A percentile compares a stretch with the other conserved stretches of the same genome.
These are phyloP conservation scores for Hafferia zeledoni DNA, from an alignment of 2,797 vertebrate species.

Conservation along the genomic window DNA sequence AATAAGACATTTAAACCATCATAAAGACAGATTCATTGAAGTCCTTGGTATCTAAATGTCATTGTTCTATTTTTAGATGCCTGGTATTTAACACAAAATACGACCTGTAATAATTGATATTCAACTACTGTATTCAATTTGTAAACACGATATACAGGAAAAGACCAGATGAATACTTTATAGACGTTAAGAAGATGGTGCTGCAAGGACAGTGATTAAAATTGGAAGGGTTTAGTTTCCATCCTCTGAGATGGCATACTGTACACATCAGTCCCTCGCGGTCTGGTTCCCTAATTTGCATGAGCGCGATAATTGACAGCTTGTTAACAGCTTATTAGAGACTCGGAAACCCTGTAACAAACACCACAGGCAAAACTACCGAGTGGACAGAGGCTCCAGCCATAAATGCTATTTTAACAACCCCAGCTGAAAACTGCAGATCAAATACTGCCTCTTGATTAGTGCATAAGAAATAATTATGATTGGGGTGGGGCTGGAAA, in stretches of 20 bases:
- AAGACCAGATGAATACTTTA: conserved; percentile 25
- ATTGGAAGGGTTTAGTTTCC: conserved; percentile 46
- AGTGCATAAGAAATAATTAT: not conserved
- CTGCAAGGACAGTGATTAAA: conserved; percentile 58
- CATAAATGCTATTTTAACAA: conserved; percentile 36
- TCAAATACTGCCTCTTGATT: conserved; percentile 1
- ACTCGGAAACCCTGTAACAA: conserved; percentile 65
- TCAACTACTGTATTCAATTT: conserved; percentile 61
- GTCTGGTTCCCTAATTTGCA: conserved; percentile 69
- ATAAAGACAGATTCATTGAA: conserved; percentile 22
- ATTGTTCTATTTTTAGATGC: conserved; percentile 40
- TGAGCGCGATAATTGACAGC: conserved; percentile 75
- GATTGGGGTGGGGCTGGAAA: not conserved
- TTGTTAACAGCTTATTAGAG: conserved; percentile 80
- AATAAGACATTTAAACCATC: conserved; percentile 33
- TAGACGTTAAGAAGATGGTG: not conserved
- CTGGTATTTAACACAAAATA: conserved; percentile 61
- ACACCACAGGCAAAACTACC: conserved; percentile 34
- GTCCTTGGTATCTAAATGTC: conserved; percentile 43
- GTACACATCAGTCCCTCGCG: conserved; percentile 73
- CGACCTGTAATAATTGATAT: conserved; percentile 66
- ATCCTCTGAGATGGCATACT: conserved; percentile 57
- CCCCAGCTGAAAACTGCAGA: not conserved
- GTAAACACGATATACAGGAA: conserved; percentile 49
- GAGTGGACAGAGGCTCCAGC: conserved; percentile 40